phyloP scores from a whole-genome alignment of 2,888 invertebrate species.

The Synergus laeviventris region DNA sequence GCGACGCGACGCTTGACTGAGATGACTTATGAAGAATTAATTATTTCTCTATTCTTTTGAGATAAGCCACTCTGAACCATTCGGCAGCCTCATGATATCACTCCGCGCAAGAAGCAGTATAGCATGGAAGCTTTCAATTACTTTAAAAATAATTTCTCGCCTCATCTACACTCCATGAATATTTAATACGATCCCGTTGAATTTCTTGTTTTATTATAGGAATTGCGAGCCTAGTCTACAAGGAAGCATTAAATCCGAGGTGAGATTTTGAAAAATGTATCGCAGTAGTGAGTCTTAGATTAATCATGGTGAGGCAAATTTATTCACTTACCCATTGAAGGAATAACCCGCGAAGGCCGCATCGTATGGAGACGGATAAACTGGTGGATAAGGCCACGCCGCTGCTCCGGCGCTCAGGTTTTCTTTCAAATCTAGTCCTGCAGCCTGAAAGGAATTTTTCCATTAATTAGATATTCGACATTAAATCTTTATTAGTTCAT shows the following conservation, averaged over 20 bases:
- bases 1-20: not conserved
- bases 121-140: constrained; percentile 34
- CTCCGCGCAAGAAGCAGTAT: not conserved
- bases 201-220: constrained; percentile 4
- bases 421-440: constrained; percentile 92
- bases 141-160: constrained; percentile 31
- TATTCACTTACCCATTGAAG: constrained; percentile 91
- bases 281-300: constrained; percentile 37
- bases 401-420: constrained; percentile 88
- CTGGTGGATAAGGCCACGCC: constrained; percentile 93
- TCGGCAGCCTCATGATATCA: constrained; percentile 32
- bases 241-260: constrained; percentile 10
- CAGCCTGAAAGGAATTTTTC: constrained; percentile 80
- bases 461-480: not conserved
- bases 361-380: constrained; percentile 93
- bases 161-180: not conserved
- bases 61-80: constrained; percentile 38
- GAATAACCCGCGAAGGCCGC: constrained; percentile 95
- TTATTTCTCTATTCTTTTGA: constrained; percentile 46
- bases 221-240: not conserved
- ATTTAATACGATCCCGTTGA: not conserved
- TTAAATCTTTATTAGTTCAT: not conserved
- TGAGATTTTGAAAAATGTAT: constrained; percentile 15
- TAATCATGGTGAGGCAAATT: constrained; percentile 17
- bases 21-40: constrained; percentile 50